Base-by-base conservation (phyloP, 2,797 vertebrate genomes). In the Hemibagrus guttatus region DNA sequence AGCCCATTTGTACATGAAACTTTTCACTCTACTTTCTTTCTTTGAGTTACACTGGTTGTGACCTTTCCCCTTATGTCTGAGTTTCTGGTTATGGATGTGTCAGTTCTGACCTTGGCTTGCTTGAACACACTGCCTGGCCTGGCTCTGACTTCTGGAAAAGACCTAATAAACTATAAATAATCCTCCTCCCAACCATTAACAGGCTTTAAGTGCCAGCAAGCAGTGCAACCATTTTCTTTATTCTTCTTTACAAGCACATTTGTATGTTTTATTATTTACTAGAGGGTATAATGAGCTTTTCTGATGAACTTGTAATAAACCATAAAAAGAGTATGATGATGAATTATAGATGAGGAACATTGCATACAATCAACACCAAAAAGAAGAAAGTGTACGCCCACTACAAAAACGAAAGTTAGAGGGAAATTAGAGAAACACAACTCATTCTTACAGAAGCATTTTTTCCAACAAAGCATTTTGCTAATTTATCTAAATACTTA, bases 161-260 rank as follows among this genome's bases (percentile, higher is more conserved):
- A 5, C 11, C 21, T 58, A 69, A 69, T 83, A 69, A 39, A 71
- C 52, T 16, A 42, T n/a, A 82, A 12, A 80, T 80, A 59, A 80
- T 61, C 13, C 26, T 61, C 21, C 78, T 58, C 56, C 58, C 78
- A 61, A 61, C 12, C 35, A 61, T 61, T 56, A 42, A 42, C 31
- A 59, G 23, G 35, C 21, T 80, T 80, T 80, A 26, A 39, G 78
- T 26, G 17, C 78, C 23, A 16, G 12, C 21, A 61, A 42, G 13
- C 56, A 42, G 23, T 42, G 21, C 19, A 80, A 80, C 31, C 12
- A 42, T 80, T 80, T 61, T 61, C 31, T 80, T 80, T 61, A 80
- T 80, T 39, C 19, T 61, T 61, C 35, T 80, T 61, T 78, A 80
- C 78, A 80, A 80, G 31, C 21, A 61, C 56, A 80, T 80, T 80